Conservation (phyloP, 2,888 invertebrate genomes). For the Thereva nobilitata region DNA sequence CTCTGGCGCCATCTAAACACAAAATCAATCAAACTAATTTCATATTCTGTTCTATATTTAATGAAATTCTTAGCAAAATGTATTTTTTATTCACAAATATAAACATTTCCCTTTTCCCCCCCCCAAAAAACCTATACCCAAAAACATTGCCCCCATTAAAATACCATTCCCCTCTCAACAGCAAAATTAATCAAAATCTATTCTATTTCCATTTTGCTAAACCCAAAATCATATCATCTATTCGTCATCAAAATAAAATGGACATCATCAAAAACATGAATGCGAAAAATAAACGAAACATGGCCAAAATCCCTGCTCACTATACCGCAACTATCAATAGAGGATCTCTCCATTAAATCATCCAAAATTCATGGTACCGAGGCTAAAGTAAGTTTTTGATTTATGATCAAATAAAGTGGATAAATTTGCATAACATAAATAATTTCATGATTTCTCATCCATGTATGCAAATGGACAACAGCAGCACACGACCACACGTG, state of each 20-base stretch:
- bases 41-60: too few species aligned
- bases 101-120: too few species aligned
- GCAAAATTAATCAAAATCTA: too few species aligned
- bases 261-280: neutral
- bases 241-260: neutral
- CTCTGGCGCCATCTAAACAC: too few species aligned
- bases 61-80: too few species aligned
- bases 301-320: conserved; percentile 1
- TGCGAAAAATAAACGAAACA: neutral
- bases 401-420: conserved; percentile 42
- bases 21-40: too few species aligned
- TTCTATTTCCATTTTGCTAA: too few species aligned
- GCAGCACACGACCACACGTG: neutral
- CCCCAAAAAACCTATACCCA: too few species aligned
- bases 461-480: conserved; percentile 35
- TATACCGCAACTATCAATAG: neutral
- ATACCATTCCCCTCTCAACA: too few species aligned
- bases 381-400: conserved; percentile 37
- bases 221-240: too few species aligned
- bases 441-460: conserved; percentile 36
- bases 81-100: too few species aligned
- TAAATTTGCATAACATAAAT: conserved; percentile 40
- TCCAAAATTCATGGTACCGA: conserved; percentile 5
- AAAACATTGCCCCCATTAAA: too few species aligned
- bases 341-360: conserved; percentile 26